Evolutionary conservation across 2,888 invertebrate species (phyloP), one percentile per base, ranked within the genome.

Genomic region (Chrysotoxum bicinctum): DNA sequence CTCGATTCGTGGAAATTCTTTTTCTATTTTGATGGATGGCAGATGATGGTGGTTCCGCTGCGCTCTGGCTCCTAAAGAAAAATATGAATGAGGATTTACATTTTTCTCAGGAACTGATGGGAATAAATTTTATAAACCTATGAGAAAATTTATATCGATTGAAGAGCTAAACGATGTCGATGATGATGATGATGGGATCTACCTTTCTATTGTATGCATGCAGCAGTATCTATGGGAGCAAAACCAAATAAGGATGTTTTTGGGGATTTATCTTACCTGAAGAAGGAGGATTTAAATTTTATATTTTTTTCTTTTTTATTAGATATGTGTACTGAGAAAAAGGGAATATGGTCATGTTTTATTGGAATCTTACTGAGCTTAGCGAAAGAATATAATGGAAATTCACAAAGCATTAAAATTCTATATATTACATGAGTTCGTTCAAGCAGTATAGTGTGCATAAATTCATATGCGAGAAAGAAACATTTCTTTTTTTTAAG

Each of bases 71-170:
- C 7, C 21, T 23, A 21, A 48, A 23, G 48, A 48, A 48, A 48
- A 48, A 48, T 48, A 21, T 48, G 23, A 48, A 48, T 12, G 21
- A 48, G 21, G 21, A 48, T 48, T 48, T 48, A 48, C 48, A 21
- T 48, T 48, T 48, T 48, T 48, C 48, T 48, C 6, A 48, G 21
- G 14, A 23, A 48, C 21, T 21, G 54, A 26, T 45, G 14, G 48
- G 23, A 48, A 21, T 21, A 48, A 48, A 48, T 48, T 48, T 48
- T 48, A 14, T 48, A 48, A 48, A 48, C 48, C 48, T 48, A 48
- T 48, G 48, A 21, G 21, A 48, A 48, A 48, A 21, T 45, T 48
- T 48, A 48, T 48, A 48, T 48, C 48, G 48, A 48, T 23, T 23
- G 21, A 48, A 21, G 48, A 48, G 23, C 21, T 21, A 48, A 19